These are phyloP conservation scores for Phragmatobia fuliginosa DNA, from an alignment of 2,888 invertebrate species.

Conservation along the genomic window DNA sequence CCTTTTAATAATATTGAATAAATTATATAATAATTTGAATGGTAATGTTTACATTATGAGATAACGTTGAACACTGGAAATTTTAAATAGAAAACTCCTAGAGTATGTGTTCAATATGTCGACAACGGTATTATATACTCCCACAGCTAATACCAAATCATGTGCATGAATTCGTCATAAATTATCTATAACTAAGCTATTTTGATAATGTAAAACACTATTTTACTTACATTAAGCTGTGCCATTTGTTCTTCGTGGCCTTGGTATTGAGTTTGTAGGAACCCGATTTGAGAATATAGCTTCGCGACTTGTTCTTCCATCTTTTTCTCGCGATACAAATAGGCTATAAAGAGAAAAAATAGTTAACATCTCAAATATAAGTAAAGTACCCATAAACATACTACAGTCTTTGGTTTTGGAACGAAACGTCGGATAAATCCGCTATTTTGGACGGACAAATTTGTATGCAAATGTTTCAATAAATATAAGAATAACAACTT, in stretches of 20 bases:
- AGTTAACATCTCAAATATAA: background rate
- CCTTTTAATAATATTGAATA: background rate
- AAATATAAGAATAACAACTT: background rate
- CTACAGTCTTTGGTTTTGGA: background rate
- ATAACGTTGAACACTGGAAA: too few species aligned
- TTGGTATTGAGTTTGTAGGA: constrained; percentile 92
- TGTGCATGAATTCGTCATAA: too few species aligned
- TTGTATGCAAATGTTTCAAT: too few species aligned
- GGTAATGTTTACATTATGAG: too few species aligned
- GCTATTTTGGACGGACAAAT: too few species aligned
- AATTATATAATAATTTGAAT: background rate
- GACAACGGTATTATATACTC: too few species aligned
- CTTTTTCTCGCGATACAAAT: constrained; percentile 26
- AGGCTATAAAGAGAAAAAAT: constrained; percentile 19
- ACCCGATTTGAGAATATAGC: constrained; percentile 90
- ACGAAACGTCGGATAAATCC: background rate
- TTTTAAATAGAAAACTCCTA: too few species aligned
- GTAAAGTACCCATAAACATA: background rate
- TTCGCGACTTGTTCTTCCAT: constrained; percentile 28
- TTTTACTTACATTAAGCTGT: constrained; percentile 67
- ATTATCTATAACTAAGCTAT: too few species aligned
- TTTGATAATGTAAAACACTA: background rate
- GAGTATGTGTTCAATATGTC: too few species aligned
- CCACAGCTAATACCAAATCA: too few species aligned
- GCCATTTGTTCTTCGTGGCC: constrained; percentile 92